Evolutionary conservation across 1,140 invertebrate species (phyloP).

Genomic region (Cotesia chilonis): DNA sequence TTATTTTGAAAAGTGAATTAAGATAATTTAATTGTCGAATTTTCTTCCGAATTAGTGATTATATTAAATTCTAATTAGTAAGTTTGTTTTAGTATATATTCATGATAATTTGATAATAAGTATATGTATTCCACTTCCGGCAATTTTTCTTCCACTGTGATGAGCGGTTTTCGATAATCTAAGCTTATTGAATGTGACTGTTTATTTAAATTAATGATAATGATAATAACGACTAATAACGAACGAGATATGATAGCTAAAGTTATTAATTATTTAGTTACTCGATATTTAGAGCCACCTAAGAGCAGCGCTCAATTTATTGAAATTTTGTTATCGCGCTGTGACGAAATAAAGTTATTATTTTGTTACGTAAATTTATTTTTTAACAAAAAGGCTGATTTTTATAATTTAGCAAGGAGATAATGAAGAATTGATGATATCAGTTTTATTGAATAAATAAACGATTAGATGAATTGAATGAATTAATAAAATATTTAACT

Average conservation of each 20-base stretch:
- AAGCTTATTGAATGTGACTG: not conserved
- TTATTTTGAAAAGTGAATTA: constrained; percentile 17
- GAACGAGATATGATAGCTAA: not conserved
- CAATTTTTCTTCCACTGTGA: constrained; percentile 40
- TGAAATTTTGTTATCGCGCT: constrained; percentile 58
- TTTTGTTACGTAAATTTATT: constrained; percentile 60
- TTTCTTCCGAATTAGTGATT: constrained; percentile 33
- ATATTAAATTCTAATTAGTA: constrained; percentile 21
- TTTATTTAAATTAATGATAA: constrained; percentile 8
- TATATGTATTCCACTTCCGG: constrained; percentile 35
- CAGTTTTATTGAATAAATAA: constrained; percentile 53
- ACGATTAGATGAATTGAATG: constrained; percentile 9
- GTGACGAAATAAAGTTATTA: constrained; percentile 53
- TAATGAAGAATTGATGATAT: constrained; percentile 13
- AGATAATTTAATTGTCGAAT: constrained; percentile 4
- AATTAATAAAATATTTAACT: no score
- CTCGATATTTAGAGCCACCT: constrained; percentile 33
- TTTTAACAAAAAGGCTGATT: constrained; percentile 62
- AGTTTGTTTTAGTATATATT: not conserved
- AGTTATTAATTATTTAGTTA: constrained; percentile 5
- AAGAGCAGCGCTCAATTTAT: constrained; percentile 48
- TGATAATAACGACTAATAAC: not conserved
- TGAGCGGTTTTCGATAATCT: constrained; percentile 31
- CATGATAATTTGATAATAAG: not conserved
- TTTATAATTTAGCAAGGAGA: constrained; percentile 55